Base-by-base conservation (phyloP, 2,113 vertebrate species). In the Lontra canadensis region DNA sequence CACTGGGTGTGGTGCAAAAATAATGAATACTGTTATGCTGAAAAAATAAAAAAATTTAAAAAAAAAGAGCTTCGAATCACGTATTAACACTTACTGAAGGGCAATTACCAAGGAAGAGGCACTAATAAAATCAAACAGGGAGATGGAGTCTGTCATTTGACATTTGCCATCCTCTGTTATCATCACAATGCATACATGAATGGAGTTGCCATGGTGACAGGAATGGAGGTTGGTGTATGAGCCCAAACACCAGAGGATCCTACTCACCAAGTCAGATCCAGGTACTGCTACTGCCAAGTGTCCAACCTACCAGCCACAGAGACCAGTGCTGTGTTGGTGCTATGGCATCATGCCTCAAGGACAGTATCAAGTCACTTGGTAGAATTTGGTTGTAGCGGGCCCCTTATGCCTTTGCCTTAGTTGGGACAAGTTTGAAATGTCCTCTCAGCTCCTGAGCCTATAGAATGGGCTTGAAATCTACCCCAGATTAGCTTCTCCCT, bases 341-440 rank as follows among this genome's bases (percentile, higher is more conserved):
- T 26, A 57, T 11, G 47, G 14, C 1, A 85, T 2, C 15, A 25
- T 88, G 6, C 29, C 18, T 87, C 12, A 52, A 95, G 12, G 23
- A 79, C 4, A 39, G 14, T 13, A 61, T 34, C 9, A 55, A 74
- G 25, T 65, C 20, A 78, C 14, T 82, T 25, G 39, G 18, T 29
- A 93, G 31, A 73, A 82, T 21, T 5, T 76, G 36, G 29, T 61
- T 20, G 44, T 12, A n/a, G 18, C 4, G 17, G 23, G 3, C 1
- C 4, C 26, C 42, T 76, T 76, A 34, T 31, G 21, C 7, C 1
- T 21, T 80, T 80, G 42, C 9, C 15, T 93, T 31, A 59, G 25
- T 0, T 63, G n/a, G 7, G 13, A 59, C 8, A 81, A 85, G 1
- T 0, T 17, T 21, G 1, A 57, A 21, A 7, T 18, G 1, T 47